Conservation (phyloP, 2,797 vertebrate species). For the Percopsis omiscomaycus region DNA sequence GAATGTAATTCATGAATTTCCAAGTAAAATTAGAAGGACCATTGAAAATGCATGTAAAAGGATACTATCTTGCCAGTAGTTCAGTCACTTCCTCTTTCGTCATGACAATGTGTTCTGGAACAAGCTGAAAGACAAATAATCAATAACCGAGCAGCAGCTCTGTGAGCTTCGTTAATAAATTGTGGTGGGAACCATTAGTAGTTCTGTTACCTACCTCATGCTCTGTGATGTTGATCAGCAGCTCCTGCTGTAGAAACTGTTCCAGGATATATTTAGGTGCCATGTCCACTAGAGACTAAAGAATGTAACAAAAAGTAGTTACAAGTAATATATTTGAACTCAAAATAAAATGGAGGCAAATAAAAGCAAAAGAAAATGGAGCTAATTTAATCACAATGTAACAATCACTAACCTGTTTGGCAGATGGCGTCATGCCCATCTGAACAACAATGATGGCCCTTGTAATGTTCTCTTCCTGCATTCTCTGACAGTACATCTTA, state of each 20-base stretch:
- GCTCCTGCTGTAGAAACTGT: slow-evolving; percentile 96
- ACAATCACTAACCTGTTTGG: slow-evolving; percentile 84
- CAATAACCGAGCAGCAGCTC: not conserved
- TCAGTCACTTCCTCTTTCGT: slow-evolving; percentile 95
- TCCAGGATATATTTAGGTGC: slow-evolving; percentile 97
- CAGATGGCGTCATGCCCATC: slow-evolving; percentile 97
- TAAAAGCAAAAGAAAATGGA: not conserved
- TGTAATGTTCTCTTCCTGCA: slow-evolving; percentile 99
- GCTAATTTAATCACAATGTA: not conserved
- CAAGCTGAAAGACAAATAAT: slow-evolving; percentile 77
- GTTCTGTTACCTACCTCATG: slow-evolving; percentile 84
- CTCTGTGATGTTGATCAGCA: slow-evolving; percentile 97
- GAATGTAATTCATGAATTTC: too few species aligned
- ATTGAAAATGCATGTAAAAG: slow-evolving; percentile 55
- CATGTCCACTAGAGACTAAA: slow-evolving; percentile 96
- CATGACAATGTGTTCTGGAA: slow-evolving; percentile 97
- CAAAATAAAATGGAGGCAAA: not conserved
- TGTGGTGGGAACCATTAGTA: not conserved
- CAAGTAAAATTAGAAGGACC: too few species aligned
- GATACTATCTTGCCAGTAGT: slow-evolving; percentile 96
- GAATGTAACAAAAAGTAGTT: not conserved
- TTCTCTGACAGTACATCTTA: slow-evolving; percentile 98
- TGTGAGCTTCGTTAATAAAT: too few species aligned
- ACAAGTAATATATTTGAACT: not conserved
- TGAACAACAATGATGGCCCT: slow-evolving; percentile 94